Evolutionary conservation across 2,888 invertebrate genomes (phyloP).

Genomic region (Gnatocerus cornutus): DNA sequence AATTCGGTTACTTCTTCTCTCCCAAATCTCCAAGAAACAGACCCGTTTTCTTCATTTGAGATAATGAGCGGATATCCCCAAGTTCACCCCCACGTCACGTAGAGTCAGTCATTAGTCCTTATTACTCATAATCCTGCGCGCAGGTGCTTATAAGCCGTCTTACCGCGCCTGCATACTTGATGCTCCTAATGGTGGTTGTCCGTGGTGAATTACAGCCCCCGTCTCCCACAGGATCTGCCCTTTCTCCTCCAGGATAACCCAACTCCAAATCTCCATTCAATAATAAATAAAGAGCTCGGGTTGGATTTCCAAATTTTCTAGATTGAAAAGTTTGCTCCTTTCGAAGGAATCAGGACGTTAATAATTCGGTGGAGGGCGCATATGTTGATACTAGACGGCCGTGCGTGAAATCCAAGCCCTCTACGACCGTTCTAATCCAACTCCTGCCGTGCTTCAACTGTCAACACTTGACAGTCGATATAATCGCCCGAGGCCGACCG

Average conservation of each 20-base stretch:
- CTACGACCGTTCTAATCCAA: slow-evolving; percentile 59
- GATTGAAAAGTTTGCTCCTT: slow-evolving; percentile 15
- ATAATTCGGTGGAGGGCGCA: slow-evolving; percentile 33
- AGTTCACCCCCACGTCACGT: slow-evolving; percentile 34
- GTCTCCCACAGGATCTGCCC: slow-evolving; percentile 43
- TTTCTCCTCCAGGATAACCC: slow-evolving; percentile 18
- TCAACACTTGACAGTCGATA: slow-evolving; percentile 65
- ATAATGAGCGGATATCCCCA: slow-evolving; percentile 7
- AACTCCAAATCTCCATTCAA: slow-evolving; percentile 31
- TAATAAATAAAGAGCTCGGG: slow-evolving; percentile 31
- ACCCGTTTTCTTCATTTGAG: no score
- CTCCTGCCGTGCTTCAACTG: slow-evolving; percentile 62
- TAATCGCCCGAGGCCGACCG: slow-evolving; percentile 61
- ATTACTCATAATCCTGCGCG: slow-evolving; percentile 49
- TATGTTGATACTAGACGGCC: slow-evolving; percentile 49
- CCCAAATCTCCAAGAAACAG: no score
- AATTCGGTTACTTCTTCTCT: no score
- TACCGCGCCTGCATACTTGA: slow-evolving; percentile 52
- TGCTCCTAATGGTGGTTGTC: slow-evolving; percentile 49
- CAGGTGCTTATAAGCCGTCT: slow-evolving; percentile 50
- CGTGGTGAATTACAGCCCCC: slow-evolving; percentile 43
- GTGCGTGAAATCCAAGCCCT: slow-evolving; percentile 58
- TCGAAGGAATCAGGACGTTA: slow-evolving; percentile 37
- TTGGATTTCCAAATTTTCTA: slow-evolving; percentile 13
- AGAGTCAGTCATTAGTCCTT: slow-evolving; percentile 48